phyloP scores from a whole-genome alignment of 64 coral and sea anemone species.

The Astreopora myriophthalma region DNA sequence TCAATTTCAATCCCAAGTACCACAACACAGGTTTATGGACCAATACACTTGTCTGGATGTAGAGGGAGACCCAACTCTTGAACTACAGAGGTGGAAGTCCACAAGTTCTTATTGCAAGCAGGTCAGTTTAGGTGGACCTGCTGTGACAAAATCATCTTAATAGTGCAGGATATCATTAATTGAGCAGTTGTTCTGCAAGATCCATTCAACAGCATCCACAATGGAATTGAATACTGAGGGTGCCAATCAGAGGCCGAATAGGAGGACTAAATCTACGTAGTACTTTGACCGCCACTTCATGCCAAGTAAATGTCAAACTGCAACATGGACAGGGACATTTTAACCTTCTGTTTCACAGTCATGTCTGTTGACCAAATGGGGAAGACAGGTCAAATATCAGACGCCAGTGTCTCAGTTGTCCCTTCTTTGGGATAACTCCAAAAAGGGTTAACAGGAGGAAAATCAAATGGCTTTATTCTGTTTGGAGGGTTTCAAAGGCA shows the following conservation, averaged over 20 bases:
- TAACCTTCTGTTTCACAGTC: neutral
- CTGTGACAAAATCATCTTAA: neutral
- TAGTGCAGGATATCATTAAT: neutral
- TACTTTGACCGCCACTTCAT: constrained; percentile 3
- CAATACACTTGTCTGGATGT: constrained; percentile 6
- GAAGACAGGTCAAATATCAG: too few relatives aligned
- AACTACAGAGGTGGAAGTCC: neutral
- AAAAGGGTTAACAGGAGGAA: too few relatives aligned
- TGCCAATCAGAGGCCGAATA: neutral
- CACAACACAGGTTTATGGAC: constrained; percentile 1
- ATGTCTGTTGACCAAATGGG: too few relatives aligned
- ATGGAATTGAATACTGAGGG: constrained; percentile 20
- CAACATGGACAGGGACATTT: constrained; percentile 4
- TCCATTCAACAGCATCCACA: neutral
- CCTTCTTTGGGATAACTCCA: too few relatives aligned
- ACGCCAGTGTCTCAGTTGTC: too few relatives aligned
- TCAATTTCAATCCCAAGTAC: constrained; percentile 19
- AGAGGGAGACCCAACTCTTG: neutral
- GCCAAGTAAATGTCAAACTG: neutral
- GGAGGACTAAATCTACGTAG: constrained; percentile 27
- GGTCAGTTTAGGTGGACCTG: neutral
- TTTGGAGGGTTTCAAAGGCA: too few relatives aligned
- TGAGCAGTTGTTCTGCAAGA: neutral
- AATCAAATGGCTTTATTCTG: too few relatives aligned
- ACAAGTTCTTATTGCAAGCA: neutral